phyloP scores from a whole-genome alignment of 1,140 invertebrate genomes.

The Myzus persicae region DNA sequence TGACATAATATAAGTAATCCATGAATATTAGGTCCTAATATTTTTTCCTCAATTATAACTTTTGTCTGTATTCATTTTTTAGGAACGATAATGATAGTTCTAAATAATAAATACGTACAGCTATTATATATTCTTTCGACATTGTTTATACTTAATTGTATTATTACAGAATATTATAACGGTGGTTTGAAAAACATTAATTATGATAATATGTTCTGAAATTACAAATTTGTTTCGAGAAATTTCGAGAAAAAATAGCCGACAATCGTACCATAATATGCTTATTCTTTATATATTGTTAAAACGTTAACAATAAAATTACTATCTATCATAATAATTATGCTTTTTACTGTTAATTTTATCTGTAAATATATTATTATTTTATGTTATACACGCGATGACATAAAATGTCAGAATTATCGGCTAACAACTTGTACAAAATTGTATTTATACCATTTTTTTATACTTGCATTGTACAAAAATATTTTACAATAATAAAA shows the following conservation, averaged over 20 bases:
- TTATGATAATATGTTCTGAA: background rate
- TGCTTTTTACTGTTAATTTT: background rate
- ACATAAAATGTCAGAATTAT: background rate
- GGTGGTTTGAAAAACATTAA: background rate
- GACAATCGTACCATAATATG: background rate
- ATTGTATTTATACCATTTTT: too few species aligned
- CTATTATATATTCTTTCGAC: background rate
- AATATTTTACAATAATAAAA: too few species aligned
- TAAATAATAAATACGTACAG: background rate
- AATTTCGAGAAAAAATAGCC: background rate
- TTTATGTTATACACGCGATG: background rate
- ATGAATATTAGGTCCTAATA: background rate
- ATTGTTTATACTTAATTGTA: background rate
- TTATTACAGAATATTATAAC: background rate
- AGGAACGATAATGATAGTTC: background rate
- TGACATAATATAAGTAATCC: background rate
- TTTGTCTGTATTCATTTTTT: background rate
- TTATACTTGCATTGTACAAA: too few species aligned
- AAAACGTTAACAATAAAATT: constrained; percentile 6
- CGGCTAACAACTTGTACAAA: background rate
- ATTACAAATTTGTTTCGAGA: background rate
- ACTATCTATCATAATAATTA: background rate
- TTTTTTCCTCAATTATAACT: background rate
- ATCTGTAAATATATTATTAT: background rate
- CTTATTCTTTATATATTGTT: background rate